Conservation (phyloP, 2,797 vertebrate species). For the Melanotaenia boesemani region DNA sequence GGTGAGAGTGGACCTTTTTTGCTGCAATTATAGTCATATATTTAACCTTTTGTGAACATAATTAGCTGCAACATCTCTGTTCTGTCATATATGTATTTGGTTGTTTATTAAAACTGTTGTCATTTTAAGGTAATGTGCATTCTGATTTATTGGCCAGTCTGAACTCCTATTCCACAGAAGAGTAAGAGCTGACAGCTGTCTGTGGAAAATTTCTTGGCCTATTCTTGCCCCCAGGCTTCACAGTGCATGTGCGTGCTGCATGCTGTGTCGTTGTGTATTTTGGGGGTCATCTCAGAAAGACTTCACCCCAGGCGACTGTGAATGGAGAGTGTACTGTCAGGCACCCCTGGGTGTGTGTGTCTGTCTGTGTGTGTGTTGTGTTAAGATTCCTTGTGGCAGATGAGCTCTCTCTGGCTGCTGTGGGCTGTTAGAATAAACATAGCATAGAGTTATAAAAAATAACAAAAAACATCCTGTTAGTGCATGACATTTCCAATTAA, state of each 20-base stretch:
- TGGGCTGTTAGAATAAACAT: constrained; percentile 67
- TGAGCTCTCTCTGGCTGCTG: constrained; percentile 58
- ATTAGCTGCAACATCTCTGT: not conserved
- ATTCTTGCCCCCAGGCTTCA: constrained; percentile 42
- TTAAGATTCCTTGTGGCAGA: constrained; percentile 72
- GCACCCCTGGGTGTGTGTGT: constrained; percentile 56
- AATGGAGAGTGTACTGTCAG: constrained; percentile 65
- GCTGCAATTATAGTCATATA: constrained; percentile 4
- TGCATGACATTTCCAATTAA: constrained; percentile 53
- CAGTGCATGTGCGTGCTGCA: constrained; percentile 41
- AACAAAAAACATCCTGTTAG: constrained; percentile 59
- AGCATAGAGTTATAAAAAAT: constrained; percentile 38
- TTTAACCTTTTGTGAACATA: not conserved
- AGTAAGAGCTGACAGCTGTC: constrained; percentile 69
- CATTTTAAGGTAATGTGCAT: constrained; percentile 20
- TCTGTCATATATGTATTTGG: not conserved
- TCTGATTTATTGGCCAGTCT: constrained; percentile 30
- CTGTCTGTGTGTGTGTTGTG: constrained; percentile 39
- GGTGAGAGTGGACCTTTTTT: not conserved
- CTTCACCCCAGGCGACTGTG: constrained; percentile 52
- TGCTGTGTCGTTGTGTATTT: constrained; percentile 67
- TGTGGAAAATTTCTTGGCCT: constrained; percentile 53
- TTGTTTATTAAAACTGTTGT: constrained; percentile 8
- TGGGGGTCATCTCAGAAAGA: constrained; percentile 70
- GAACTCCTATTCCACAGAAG: constrained; percentile 18